Evolutionary conservation across 2,113 vertebrate species (phyloP), one percentile per base, ranked within the genome.

Genomic region (Montifringilla adamsi): DNA sequence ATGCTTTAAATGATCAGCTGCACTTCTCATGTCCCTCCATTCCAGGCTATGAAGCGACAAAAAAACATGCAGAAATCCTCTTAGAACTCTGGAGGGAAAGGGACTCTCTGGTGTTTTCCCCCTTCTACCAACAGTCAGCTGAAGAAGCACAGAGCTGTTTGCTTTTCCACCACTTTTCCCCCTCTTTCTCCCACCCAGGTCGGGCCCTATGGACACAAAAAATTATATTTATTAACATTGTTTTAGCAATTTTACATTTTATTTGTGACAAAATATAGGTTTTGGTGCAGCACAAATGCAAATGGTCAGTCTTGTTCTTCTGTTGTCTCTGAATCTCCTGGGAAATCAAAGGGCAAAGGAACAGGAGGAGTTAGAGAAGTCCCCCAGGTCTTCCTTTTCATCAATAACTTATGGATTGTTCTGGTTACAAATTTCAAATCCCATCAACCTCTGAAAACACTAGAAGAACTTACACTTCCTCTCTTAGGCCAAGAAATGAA

Each of bases 241-340:
- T 24, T 67, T 83, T 21, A 60, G 23, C 3, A 30, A 84, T 44
- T 76, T 76, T 22, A 59, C 9, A 35, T 80, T 66, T 53, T 30
- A 55, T 50, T 46, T 77, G 9, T 44, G 37, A 26, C 59, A 39
- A 76, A 85, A 18, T 10, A 59, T 1, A 75, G 5, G 1, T 68
- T 50, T 76, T 33, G 56, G 49, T 59, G 63, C n/a, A 92, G 58
- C 63, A 66, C 24, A 67, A 76, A 47, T 22, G 15, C 49, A 64
- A 79, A 43, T 3, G 24, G 11, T 52, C 47, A 72, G 0, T 8
- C 2, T 2, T 1, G 0, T 66, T 76, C 55, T 39, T 62, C 30
- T 41, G 10, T 1, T 56, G 18, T 24, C 13, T 20, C 10, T 30
- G 22, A 22, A 27, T 11, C 62, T 58, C 27, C 18, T 30, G 28